Conservation (phyloP, 2,888 invertebrate genomes). For the Cristatella mucedo region DNA sequence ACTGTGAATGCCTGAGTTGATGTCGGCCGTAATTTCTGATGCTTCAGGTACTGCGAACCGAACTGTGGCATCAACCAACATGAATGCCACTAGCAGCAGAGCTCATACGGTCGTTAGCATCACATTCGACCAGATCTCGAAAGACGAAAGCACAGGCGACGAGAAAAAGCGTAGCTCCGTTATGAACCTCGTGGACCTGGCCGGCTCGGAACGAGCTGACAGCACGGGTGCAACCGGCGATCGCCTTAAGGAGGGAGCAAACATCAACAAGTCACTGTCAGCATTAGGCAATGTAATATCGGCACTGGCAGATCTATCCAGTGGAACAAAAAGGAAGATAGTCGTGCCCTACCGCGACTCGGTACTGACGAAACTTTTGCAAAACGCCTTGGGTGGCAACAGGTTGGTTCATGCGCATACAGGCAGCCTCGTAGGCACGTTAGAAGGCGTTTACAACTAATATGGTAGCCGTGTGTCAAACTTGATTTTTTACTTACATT, state of each 20-base stretch:
- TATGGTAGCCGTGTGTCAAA: neutral
- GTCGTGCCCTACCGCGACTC: slow-evolving; percentile 39
- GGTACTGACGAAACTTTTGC: slow-evolving; percentile 36
- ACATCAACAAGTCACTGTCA: slow-evolving; percentile 39
- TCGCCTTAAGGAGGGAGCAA: slow-evolving; percentile 38
- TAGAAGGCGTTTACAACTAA: neutral
- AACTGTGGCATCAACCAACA: slow-evolving; percentile 39
- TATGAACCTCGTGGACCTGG: slow-evolving; percentile 39
- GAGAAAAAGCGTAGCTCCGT: slow-evolving; percentile 37
- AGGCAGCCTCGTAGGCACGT: too few species aligned
- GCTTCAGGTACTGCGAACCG: slow-evolving; percentile 33
- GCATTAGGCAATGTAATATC: slow-evolving; percentile 39
- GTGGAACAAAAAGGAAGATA: slow-evolving; percentile 32
- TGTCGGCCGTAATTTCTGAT: too few species aligned
- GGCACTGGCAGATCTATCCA: slow-evolving; percentile 37
- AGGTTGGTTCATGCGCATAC: too few species aligned
- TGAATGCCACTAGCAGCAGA: slow-evolving; percentile 39
- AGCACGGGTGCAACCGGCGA: slow-evolving; percentile 40
- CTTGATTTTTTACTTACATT: too few species aligned
- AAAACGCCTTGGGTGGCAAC: slow-evolving; percentile 40
- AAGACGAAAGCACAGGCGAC: slow-evolving; percentile 20
- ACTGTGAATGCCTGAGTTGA: too few species aligned
- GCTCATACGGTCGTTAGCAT: slow-evolving; percentile 40
- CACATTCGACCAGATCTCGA: slow-evolving; percentile 37
- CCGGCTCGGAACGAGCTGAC: slow-evolving; percentile 39